phyloP scores from a whole-genome alignment of 2,797 vertebrate species.

The Arremon aurantiirostris region DNA sequence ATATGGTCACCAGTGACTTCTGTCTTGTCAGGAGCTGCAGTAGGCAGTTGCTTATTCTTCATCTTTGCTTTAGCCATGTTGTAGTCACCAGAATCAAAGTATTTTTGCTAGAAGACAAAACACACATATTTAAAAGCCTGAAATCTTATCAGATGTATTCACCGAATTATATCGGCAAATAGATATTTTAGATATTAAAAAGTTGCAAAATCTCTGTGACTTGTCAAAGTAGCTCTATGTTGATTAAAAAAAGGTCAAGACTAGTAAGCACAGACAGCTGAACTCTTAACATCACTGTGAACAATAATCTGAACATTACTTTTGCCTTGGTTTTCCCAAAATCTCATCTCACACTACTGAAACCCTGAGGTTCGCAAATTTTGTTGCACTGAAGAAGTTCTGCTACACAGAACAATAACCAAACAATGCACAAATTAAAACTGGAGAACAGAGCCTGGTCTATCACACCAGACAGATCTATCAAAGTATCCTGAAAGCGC shows the following conservation, averaged over 20 bases:
- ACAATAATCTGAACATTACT: background rate
- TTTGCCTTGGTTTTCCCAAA: background rate
- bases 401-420: background rate
- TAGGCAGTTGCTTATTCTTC: slow-evolving; percentile 95
- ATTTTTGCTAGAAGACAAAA: slow-evolving; percentile 89
- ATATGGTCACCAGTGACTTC: slow-evolving; percentile 99
- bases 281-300: background rate
- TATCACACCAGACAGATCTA: background rate
- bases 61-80: slow-evolving; percentile 99
- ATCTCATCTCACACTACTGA: background rate
- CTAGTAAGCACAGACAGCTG: background rate
- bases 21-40: slow-evolving; percentile 91
- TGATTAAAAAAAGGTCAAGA: background rate
- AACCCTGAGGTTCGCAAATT: background rate
- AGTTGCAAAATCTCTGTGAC: background rate
- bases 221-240: accelerated
- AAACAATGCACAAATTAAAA: background rate
- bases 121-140: background rate
- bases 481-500: background rate
- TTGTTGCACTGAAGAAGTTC: background rate
- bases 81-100: slow-evolving; percentile 99
- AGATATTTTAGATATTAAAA: background rate
- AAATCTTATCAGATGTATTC: background rate
- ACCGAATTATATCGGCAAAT: background rate
- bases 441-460: background rate